Base-by-base conservation (phyloP, 2,888 invertebrate genomes). In the Leptopilina syphax region DNA sequence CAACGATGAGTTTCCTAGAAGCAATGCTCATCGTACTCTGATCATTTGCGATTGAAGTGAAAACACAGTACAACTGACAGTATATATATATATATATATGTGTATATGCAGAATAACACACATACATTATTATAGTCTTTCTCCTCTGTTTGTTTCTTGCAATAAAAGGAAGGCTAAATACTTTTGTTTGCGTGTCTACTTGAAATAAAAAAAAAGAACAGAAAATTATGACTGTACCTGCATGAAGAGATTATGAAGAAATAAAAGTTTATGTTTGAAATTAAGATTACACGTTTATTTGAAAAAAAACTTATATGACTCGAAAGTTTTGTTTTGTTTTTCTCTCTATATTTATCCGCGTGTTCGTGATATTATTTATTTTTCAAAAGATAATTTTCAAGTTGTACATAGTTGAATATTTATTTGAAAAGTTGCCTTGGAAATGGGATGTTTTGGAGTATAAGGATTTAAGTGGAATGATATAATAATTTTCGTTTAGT, bases 151-250 rank as follows among this genome's bases (percentile, higher is more conserved):
- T 73, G 57, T 54, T 57, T 57, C 34, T 57, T 73, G 57, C 54
- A 73, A 73, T 73, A 73, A 73, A 73, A 73, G 68, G 34, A 73
- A 73, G 73, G 73, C n/a, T 57, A 73, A 73, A 27, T 73, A 57
- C n/a, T 57, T 73, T 73, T 73, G 54, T 73, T 73, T 73, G 34
- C 57, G n/a, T 73, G 57, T 73, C 54, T 54, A 34, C 27, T 73
- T 54, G 57, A 1, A n/a, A 73, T 13, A 34, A 73, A 34, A 73
- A 73, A 73, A 27, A 8, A 34, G 7, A 73, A 50, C 9, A 47
- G 50, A 50, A 50, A 50, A 50, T 50, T 50, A 57, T 54, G 34
- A 13, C 24, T 54, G 70, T n/a, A 70, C 54, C 12, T 18, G 54
- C 44, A 70, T 70, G 13, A 13, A 57, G 54, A 70, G 54, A 73